Percentiles rank a stretch among this genome's conserved stretches.
Conservation (phyloP, 1,140 invertebrate genomes). For the Papilio glaucus region DNA sequence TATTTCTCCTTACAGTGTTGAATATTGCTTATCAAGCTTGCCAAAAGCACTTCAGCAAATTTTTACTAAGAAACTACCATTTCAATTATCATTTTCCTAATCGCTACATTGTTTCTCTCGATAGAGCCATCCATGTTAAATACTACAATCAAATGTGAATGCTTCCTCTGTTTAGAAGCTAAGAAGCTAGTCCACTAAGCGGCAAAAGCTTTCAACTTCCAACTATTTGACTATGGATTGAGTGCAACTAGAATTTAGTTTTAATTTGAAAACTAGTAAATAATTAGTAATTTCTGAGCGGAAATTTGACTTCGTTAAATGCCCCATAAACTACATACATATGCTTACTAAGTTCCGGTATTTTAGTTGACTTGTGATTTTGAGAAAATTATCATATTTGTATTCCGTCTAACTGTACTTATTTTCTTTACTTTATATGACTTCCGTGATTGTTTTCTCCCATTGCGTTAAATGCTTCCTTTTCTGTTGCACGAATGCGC, state of each 20-base stretch:
- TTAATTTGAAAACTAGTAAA: neutral
- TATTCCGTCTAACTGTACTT: neutral
- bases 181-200: neutral
- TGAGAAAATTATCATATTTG: neutral
- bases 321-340: neutral
- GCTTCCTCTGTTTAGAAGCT: neutral
- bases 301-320: neutral
- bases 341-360: neutral
- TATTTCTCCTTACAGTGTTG: too few relatives aligned
- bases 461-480: neutral
- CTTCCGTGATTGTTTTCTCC: neutral
- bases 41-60: too few relatives aligned
- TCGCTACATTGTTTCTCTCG: neutral
- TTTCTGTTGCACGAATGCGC: neutral
- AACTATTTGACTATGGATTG: neutral
- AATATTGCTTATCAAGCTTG: too few relatives aligned
- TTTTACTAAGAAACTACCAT: neutral
- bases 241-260: neutral
- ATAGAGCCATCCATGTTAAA: neutral
- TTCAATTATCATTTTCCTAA: neutral
- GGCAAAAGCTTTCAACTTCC: neutral
- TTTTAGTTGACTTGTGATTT: neutral
- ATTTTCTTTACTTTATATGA: too few relatives aligned
- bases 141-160: neutral
- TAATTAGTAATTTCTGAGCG: neutral